phyloP scores from a whole-genome alignment of 2,888 invertebrate genomes.

The Acheta domesticus region DNA sequence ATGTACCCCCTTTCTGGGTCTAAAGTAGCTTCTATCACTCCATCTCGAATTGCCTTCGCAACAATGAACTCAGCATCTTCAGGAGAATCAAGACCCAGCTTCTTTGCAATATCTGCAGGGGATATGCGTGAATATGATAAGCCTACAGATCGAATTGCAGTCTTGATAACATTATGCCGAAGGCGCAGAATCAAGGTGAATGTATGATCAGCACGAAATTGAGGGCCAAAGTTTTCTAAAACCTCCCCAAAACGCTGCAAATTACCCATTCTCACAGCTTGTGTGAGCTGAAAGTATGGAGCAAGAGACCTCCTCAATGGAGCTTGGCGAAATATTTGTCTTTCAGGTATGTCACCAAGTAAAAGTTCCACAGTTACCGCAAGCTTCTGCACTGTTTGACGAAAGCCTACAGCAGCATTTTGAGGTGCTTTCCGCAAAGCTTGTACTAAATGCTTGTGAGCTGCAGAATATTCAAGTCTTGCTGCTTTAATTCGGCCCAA shows the following conservation, averaged over 20 bases:
- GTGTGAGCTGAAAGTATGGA: slow-evolving; percentile 96
- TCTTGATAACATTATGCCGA: slow-evolving; percentile 98
- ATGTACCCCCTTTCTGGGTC: slow-evolving; percentile 95
- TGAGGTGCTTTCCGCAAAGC: slow-evolving; percentile 96
- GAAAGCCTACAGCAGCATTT: slow-evolving; percentile 95
- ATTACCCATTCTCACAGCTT: slow-evolving; percentile 93
- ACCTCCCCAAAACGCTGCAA: slow-evolving; percentile 91
- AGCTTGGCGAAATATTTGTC: slow-evolving; percentile 90
- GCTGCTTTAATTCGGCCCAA: slow-evolving; percentile 97
- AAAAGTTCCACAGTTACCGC: slow-evolving; percentile 92
- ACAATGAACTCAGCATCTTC: slow-evolving; percentile 99
- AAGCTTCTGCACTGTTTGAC: slow-evolving; percentile 94
- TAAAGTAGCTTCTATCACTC: slow-evolving; percentile 95
- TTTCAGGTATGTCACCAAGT: slow-evolving; percentile 95
- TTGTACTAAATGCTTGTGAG: slow-evolving; percentile 94
- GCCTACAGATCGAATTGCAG: slow-evolving; percentile 93
- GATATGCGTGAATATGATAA: slow-evolving; percentile 95
- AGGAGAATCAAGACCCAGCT: slow-evolving; percentile 88
- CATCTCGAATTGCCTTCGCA: slow-evolving; percentile 95
- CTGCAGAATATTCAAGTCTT: slow-evolving; percentile 95
- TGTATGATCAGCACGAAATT: slow-evolving; percentile 92
- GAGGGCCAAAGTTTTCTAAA: slow-evolving; percentile 82
- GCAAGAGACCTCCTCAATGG: slow-evolving; percentile 82
- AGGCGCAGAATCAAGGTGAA: slow-evolving; percentile 92
- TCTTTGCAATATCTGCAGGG: slow-evolving; percentile 89